A percentile compares a stretch with the other conserved stretches of the same genome.
Conservation (phyloP, 2,113 vertebrate species). For the Apaloderma vittatum region DNA sequence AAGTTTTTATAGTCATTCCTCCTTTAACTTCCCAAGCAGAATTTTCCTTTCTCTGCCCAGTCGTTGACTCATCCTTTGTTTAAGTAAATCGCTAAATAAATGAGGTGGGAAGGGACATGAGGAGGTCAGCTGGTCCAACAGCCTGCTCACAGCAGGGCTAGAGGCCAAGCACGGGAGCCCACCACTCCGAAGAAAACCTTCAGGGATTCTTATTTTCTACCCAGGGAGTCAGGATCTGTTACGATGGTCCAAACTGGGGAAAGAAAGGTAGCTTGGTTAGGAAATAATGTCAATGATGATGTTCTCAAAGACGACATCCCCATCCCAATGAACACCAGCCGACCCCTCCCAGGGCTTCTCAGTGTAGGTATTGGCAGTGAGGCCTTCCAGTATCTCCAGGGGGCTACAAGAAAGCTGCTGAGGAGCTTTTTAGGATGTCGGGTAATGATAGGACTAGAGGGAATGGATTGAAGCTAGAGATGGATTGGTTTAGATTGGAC, state of each 20-base stretch:
- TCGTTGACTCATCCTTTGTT: slow-evolving; percentile 1
- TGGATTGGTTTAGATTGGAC: too few relatives aligned
- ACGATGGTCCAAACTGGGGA: not conserved
- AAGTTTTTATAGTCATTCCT: slow-evolving; percentile 17
- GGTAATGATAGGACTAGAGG: too few relatives aligned
- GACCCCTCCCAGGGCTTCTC: not conserved
- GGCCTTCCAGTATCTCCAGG: too few relatives aligned
- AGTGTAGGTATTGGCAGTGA: not conserved
- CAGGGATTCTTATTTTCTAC: not conserved
- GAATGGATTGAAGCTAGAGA: too few relatives aligned
- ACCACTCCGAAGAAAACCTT: not conserved
- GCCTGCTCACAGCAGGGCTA: not conserved
- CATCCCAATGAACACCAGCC: not conserved
- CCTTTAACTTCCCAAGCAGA: not conserved
- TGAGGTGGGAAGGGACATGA: not conserved
- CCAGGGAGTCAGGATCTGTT: not conserved
- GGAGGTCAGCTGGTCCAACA: not conserved
- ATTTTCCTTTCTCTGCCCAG: slow-evolving; percentile 10
- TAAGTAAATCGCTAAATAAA: not conserved
- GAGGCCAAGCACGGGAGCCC: not conserved
- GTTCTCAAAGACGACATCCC: not conserved
- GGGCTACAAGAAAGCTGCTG: too few relatives aligned
- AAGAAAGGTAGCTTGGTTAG: not conserved
- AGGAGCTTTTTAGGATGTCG: too few relatives aligned
- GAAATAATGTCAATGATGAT: not conserved